A percentile compares a stretch with the other conserved stretches of the same genome.
These are phyloP conservation scores for Crambe crambe DNA, from an alignment of 37 sponge, comb jelly and placozoan species.

Conservation along the genomic window DNA sequence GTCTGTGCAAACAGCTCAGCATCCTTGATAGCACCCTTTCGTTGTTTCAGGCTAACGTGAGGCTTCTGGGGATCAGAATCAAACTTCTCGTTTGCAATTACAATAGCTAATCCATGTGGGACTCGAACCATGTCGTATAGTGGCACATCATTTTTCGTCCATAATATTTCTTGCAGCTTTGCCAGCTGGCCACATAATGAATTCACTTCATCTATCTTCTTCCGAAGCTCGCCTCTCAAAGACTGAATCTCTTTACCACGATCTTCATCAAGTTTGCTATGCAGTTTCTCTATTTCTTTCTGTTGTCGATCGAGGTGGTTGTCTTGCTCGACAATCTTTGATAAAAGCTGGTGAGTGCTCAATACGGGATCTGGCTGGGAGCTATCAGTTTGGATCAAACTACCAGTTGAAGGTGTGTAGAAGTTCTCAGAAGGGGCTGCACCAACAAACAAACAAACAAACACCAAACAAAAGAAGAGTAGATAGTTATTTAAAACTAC, in stretches of 20 bases:
- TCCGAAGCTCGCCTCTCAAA: neutral
- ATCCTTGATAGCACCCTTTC: conserved; percentile 61
- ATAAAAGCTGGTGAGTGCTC: neutral
- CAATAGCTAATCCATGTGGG: conserved; percentile 74
- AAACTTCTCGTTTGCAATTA: conserved; percentile 69
- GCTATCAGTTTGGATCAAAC: no score
- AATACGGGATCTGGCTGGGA: neutral
- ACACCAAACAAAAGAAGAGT: no score
- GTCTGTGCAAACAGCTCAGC: conserved; percentile 4
- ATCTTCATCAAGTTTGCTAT: conserved; percentile 1
- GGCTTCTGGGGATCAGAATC: neutral
- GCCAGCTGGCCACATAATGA: neutral
- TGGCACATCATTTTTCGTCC: neutral
- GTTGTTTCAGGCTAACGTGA: conserved; percentile 7
- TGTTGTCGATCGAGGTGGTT: neutral
- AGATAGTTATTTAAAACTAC: neutral
- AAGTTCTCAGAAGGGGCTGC: no score
- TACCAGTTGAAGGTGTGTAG: no score
- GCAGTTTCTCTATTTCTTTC: neutral
- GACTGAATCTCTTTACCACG: neutral
- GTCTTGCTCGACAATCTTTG: neutral
- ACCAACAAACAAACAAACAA: no score
- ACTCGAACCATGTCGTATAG: conserved; percentile 55
- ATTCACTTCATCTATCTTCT: conserved; percentile 10
- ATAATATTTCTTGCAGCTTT: neutral